Evolutionary conservation across 2,113 vertebrate species (phyloP).

Genomic region (Bothrops jararaca): DNA sequence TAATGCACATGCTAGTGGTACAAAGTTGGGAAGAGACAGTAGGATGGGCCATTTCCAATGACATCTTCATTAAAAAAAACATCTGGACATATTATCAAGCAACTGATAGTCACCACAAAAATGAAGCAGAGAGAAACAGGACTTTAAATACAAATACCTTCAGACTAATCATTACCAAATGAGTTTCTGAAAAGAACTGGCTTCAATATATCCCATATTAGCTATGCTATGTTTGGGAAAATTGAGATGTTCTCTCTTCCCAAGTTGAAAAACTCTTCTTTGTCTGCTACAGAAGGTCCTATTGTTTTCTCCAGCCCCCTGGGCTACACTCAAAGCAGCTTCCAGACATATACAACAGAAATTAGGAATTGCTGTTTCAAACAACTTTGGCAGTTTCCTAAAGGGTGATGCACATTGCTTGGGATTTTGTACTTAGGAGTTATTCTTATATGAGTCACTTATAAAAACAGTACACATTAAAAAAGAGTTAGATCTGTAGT

Average conservation of each 20-base stretch:
- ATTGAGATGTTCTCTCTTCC: constrained; percentile 11
- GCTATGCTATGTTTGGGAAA: not conserved
- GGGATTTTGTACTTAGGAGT: constrained; percentile 39
- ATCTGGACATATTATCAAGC: constrained; percentile 22
- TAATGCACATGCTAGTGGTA: constrained; percentile 28
- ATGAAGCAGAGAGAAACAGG: constrained; percentile 21
- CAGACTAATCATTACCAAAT: constrained; percentile 31
- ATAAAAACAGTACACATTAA: constrained; percentile 30
- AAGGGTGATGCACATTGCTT: not conserved
- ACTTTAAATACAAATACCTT: not conserved
- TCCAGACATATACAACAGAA: not conserved
- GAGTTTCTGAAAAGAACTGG: not conserved
- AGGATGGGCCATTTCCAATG: constrained; percentile 2
- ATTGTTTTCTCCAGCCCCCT: not conserved
- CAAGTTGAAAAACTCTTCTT: constrained; percentile 8
- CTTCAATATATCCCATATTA: not conserved
- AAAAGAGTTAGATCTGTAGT: constrained; percentile 48
- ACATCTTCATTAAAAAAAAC: constrained; percentile 25
- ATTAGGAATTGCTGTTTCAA: constrained; percentile 28
- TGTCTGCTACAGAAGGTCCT: not conserved
- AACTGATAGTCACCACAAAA: constrained; percentile 29
- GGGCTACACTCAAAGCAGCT: not conserved
- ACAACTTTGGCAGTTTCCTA: not conserved
- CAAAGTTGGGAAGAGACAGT: constrained; percentile 24
- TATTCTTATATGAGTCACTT: constrained; percentile 58